Base-by-base conservation (phyloP, 2,888 invertebrate species). In the Ditylenchus weischeri region DNA sequence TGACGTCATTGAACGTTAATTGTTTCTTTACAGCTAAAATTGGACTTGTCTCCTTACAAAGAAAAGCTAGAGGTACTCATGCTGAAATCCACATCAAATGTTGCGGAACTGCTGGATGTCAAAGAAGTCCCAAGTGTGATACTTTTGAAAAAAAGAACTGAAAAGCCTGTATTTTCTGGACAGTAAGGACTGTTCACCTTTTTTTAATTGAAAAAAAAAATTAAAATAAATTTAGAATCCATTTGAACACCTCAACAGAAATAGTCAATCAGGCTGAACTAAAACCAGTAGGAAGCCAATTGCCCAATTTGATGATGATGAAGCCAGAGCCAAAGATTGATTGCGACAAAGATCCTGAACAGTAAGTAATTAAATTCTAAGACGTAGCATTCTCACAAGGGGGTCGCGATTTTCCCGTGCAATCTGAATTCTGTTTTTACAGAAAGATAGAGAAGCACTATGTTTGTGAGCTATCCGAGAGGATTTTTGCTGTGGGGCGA, bases 41-140 rank as follows among this genome's bases (percentile, higher is more conserved):
- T 80, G 35, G 80, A 80, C 65, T 71, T 80, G 15, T 68, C 72
- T 47, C 70, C 71, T 7, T 71, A 75, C 63, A 69, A 72, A 19
- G 75, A 77, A 47, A 69, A 72, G 29, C 69, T 80, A 0, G 68
- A 72, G 11, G 75, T 75, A 7, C 67, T 78, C 8, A 66, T 78
- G 49, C 76, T 76, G 15, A 64, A 77, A n/a, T 75, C 74, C 54
- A 63, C 72, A 38, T 78, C 78, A 57, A 75, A 77, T 0, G 72
- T 79, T 18, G 77, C 73, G 8, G 79, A 79, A 21, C 76, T 76
- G 0, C 71, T 80, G 49, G 76, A 79, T 63, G 73, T 80, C 35
- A 75, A 73, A 19, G 79, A 80, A 62, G 80, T 78, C 67, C 80
- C 80, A 47, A 75, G 78, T 10, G 43, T 80, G 49, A 80, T 77